Conservation (phyloP, 2,888 invertebrate genomes). For the Volucella inflata region DNA sequence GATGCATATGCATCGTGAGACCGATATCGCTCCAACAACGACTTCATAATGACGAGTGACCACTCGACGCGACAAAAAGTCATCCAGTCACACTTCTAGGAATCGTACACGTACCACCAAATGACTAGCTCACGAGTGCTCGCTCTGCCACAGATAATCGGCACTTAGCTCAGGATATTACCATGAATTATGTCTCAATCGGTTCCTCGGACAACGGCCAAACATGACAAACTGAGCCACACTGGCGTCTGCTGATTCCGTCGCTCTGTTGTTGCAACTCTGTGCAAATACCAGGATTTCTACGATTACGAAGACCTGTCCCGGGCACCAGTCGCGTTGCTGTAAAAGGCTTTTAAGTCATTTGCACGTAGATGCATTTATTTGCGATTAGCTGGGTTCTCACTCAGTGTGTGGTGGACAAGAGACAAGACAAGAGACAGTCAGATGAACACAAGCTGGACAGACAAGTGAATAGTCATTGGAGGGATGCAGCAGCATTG, state of each 20-base stretch:
- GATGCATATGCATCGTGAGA: conserved; percentile 50
- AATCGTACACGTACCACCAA: background rate
- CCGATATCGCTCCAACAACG: conserved; percentile 52
- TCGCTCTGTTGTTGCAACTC: background rate
- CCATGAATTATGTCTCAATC: conserved; percentile 75
- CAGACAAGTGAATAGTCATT: conserved; percentile 27
- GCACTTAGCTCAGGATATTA: conserved; percentile 69
- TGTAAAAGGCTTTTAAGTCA: conserved; percentile 70
- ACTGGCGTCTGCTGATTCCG: conserved; percentile 5
- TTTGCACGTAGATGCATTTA: conserved; percentile 75
- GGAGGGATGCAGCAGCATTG: conserved; percentile 13
- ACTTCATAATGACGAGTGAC: conserved; percentile 60
- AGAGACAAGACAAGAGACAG: conserved; percentile 59
- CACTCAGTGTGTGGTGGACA: conserved; percentile 53
- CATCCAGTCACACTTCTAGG: conserved; percentile 22
- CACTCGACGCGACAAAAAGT: conserved; percentile 56
- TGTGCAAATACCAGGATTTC: conserved; percentile 41
- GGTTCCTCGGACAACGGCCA: conserved; percentile 52
- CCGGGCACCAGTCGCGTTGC: conserved; percentile 17
- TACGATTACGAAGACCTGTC: conserved; percentile 31
- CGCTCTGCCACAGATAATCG: conserved; percentile 68
- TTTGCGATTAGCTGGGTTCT: conserved; percentile 64
- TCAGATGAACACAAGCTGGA: conserved; percentile 43
- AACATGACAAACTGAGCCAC: conserved; percentile 68
- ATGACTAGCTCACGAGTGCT: conserved; percentile 40